Base-by-base conservation (phyloP, 2,797 vertebrate genomes). In the Trachurus trachurus region DNA sequence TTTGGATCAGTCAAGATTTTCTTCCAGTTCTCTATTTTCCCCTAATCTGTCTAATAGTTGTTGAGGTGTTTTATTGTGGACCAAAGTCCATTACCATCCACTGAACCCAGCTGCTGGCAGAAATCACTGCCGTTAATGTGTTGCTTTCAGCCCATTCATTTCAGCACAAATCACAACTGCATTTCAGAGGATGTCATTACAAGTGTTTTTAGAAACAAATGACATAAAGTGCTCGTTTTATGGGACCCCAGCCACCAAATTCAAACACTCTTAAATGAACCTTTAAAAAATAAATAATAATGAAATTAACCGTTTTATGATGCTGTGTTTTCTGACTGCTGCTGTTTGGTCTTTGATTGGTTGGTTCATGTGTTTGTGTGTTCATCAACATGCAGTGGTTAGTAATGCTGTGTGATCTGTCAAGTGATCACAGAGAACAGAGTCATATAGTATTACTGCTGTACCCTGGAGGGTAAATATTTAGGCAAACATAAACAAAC, bases 401-500 rank as follows among this genome's bases (percentile, higher is more conserved):
- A 47, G 31, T 67, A 16, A 78, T 78, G 45, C 67, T 65, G 47
- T 68, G 29, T 66, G 76, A 79, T 79, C 50, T 53, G 40, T 67
- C 44, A 54, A 21, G 57, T 74, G 39, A 84, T 77, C 61, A 40
- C 57, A 74, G 56, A 57, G 37, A 37, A 56, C 40, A 61, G 45
- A 61, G 52, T 76, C 39, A 49, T 78, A 31, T 70, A 50, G 42
- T 69, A 72, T 70, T 65, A 66, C 60, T 29, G 44, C 39, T 44
- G 29, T 58, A 63, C 60, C 79, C 54, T 50, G 3, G 26, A 1
- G 58, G 45, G 57, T 71, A 73, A 9, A 74, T n/a, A 60, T 21
- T 52, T 8, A 26, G 6, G 19, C 19, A 68, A 42, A 60, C 60
- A 37, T 5, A 61, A 52, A 63, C 21, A 69, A 45, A 56, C 39